Conservation (phyloP, 2,113 vertebrate species). For the Gnathochromis pfefferi region DNA sequence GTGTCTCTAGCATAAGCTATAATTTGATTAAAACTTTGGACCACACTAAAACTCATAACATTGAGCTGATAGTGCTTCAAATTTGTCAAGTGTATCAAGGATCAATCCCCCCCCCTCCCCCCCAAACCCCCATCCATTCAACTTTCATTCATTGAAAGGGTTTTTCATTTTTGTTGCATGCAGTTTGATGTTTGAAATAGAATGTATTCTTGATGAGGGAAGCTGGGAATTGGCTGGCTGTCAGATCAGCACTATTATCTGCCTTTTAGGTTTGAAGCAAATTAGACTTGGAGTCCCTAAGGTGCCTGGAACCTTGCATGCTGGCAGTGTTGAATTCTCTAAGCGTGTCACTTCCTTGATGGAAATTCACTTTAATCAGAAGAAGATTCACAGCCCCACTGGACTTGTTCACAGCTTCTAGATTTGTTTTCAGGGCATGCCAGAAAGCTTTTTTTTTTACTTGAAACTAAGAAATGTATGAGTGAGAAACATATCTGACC, state of each 20-base stretch:
- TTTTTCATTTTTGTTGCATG: conserved; percentile 44
- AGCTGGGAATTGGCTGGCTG: conserved; percentile 60
- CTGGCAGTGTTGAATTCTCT: conserved; percentile 35
- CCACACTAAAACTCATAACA: neutral
- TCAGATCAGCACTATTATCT: conserved; percentile 66
- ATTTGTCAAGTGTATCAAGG: conserved; percentile 40
- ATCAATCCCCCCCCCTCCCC: neutral
- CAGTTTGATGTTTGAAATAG: conserved; percentile 59
- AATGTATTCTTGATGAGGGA: conserved; percentile 64
- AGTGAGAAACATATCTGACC: neutral
- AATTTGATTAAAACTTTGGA: conserved; percentile 1
- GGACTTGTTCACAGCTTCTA: conserved; percentile 36
- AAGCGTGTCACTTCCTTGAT: conserved; percentile 52
- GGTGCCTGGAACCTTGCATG: conserved; percentile 44
- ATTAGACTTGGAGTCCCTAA: conserved; percentile 62
- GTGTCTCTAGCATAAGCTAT: conserved; percentile 3
- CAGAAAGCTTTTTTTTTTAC: neutral
- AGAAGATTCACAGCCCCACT: conserved; percentile 28
- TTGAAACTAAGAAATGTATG: neutral
- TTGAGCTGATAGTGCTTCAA: conserved; percentile 1
- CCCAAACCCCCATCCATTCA: neutral
- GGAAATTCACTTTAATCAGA: conserved; percentile 64
- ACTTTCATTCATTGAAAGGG: conserved; percentile 40
- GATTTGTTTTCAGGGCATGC: conserved; percentile 33
- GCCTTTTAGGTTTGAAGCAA: conserved; percentile 65